Conservation (phyloP, 1,140 invertebrate species). For the Tetramorium parvispinum region DNA sequence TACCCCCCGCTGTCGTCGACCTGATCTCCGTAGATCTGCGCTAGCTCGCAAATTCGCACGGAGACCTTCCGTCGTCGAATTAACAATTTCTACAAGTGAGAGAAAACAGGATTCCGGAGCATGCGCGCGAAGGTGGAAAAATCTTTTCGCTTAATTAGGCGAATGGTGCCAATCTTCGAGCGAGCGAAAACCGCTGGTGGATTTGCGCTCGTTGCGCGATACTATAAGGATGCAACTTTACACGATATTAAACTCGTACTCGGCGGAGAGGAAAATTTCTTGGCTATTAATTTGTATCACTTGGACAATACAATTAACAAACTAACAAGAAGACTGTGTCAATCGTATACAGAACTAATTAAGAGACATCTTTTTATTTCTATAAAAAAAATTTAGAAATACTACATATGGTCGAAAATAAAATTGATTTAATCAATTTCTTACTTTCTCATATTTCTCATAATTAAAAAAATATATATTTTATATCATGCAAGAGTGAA, state of each 20-base stretch:
- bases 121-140: background rate
- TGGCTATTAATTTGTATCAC: background rate
- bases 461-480: background rate
- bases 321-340: background rate
- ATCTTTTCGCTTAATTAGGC: slow-evolving; percentile 48
- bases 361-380: background rate
- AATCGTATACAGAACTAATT: background rate
- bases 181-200: slow-evolving; percentile 6
- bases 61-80: slow-evolving; percentile 43
- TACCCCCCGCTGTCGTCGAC: slow-evolving; percentile 62
- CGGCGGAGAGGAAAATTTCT: background rate
- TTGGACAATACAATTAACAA: slow-evolving; percentile 1
- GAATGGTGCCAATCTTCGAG: slow-evolving; percentile 1
- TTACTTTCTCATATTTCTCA: background rate
- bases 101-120: slow-evolving; percentile 49
- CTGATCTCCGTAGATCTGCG: slow-evolving; percentile 48
- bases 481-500: background rate
- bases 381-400: background rate
- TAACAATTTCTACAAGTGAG: slow-evolving; percentile 37
- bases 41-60: slow-evolving; percentile 67
- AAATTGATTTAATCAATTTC: background rate
- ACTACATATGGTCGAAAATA: background rate
- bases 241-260: slow-evolving; percentile 10
- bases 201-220: background rate
- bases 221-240: slow-evolving; percentile 15